These are phyloP conservation scores for Matsumyia berberina DNA, from an alignment of 2,888 invertebrate species.

Conservation along the genomic window DNA sequence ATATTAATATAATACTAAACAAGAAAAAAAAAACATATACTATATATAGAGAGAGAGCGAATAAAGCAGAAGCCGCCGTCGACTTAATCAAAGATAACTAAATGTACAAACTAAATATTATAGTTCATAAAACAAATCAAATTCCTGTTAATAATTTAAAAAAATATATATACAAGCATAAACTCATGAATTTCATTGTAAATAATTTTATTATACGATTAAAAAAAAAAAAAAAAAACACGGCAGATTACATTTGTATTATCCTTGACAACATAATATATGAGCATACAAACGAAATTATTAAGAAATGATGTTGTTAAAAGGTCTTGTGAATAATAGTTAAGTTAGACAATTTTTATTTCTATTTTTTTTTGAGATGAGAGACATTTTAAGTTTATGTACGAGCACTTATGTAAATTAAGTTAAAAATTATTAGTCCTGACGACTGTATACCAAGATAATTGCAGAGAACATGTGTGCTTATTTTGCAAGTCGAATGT, in stretches of 20 bases:
- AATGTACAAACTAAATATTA: conserved; percentile 64
- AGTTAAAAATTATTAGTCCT: conserved; percentile 23
- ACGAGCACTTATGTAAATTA: conserved; percentile 32
- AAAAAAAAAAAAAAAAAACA: neutral
- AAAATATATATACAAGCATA: neutral
- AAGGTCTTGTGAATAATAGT: conserved; percentile 28
- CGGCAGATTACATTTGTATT: conserved; percentile 11
- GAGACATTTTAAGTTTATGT: neutral
- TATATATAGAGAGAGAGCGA: neutral
- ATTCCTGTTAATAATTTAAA: conserved; percentile 47
- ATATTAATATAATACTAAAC: conserved; percentile 47
- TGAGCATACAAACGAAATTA: conserved; percentile 26
- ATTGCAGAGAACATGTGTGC: conserved; percentile 5
- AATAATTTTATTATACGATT: conserved; percentile 24
- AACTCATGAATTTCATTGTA: conserved; percentile 32
- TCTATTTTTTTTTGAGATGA: neutral
- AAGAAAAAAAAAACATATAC: conserved; percentile 1
- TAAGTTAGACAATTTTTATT: neutral
- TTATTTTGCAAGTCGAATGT: conserved; percentile 1
- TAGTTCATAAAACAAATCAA: conserved; percentile 17
- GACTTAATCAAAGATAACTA: conserved; percentile 65
- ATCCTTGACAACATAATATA: neutral
- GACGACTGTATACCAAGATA: conserved; percentile 31
- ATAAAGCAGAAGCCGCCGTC: conserved; percentile 22
- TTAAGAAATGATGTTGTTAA: conserved; percentile 1